A percentile compares a stretch with the other conserved stretches of the same genome.
phyloP scores from a whole-genome alignment of 2,797 vertebrate genomes.

The Myotis findleyi region DNA sequence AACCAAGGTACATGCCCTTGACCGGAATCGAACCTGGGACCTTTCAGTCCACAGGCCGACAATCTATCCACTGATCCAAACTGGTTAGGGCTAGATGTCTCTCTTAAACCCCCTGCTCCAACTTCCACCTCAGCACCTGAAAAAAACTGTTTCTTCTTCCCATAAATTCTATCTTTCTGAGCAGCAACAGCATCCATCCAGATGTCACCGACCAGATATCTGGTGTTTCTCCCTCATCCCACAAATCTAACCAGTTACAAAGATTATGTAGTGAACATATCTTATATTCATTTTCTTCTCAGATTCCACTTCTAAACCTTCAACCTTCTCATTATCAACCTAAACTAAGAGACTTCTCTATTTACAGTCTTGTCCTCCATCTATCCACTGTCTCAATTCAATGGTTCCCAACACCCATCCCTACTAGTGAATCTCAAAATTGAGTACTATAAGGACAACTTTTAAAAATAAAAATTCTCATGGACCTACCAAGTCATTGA shows the following conservation, averaged over 20 bases:
- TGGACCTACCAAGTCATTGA: neutral
- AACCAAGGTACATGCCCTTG: no score
- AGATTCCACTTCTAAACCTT: neutral
- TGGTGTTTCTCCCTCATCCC: neutral
- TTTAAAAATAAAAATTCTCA: neutral
- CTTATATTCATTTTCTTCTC: neutral
- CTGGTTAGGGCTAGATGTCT: neutral
- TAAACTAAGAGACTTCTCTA: neutral
- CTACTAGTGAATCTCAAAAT: slow-evolving; percentile 5
- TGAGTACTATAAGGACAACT: neutral
- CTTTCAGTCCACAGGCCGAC: no score
- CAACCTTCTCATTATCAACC: neutral
- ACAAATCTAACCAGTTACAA: neutral
- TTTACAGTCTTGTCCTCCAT: neutral
- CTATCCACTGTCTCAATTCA: neutral
- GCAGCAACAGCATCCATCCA: neutral
- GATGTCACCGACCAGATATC: neutral
- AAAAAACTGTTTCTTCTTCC: neutral
- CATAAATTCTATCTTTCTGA: neutral
- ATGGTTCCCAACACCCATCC: neutral
- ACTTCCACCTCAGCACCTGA: neutral
- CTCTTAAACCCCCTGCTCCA: neutral
- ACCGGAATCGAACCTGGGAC: no score
- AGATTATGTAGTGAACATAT: neutral
- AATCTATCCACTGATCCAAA: no score